A percentile compares a stretch with the other conserved stretches of the same genome.
These are phyloP conservation scores for Panagrolaimus sp. DNA, from an alignment of 1,140 invertebrate genomes.

Conservation along the genomic window DNA sequence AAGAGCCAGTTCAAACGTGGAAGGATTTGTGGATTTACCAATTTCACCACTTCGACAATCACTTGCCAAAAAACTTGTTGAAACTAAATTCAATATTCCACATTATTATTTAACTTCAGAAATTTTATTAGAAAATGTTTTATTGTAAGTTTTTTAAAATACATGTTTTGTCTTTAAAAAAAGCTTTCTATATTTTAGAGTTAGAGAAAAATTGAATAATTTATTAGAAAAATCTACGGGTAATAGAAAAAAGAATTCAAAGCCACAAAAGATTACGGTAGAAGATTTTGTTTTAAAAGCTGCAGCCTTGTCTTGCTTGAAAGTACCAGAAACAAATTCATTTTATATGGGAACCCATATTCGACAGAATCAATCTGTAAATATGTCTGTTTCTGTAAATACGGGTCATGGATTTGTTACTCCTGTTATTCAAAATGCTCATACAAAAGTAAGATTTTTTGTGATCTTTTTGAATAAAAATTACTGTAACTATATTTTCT, in stretches of 20 bases:
- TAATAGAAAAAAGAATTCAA: background rate
- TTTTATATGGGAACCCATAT: background rate
- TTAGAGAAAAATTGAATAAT: background rate
- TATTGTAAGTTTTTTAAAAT: background rate
- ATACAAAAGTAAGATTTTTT: background rate
- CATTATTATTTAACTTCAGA: background rate
- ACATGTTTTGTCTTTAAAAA: background rate
- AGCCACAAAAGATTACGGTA: background rate
- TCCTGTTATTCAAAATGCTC: background rate
- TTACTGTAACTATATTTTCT: background rate
- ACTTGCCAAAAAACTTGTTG: background rate
- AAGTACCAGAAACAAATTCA: background rate
- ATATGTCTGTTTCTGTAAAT: background rate
- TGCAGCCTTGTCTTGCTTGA: background rate
- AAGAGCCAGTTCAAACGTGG: background rate
- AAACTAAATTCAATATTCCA: background rate
- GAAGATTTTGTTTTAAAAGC: conserved; percentile 11
- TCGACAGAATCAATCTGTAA: background rate
- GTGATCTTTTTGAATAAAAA: background rate
- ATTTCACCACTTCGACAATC: background rate
- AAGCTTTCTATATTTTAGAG: background rate
- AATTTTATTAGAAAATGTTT: conserved; percentile 8
- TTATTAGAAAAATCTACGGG: background rate
- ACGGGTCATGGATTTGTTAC: background rate
- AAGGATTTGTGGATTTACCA: conserved; percentile 1